phyloP scores from a whole-genome alignment of 2,113 vertebrate species.

The Myrmophylax atrothorax region DNA sequence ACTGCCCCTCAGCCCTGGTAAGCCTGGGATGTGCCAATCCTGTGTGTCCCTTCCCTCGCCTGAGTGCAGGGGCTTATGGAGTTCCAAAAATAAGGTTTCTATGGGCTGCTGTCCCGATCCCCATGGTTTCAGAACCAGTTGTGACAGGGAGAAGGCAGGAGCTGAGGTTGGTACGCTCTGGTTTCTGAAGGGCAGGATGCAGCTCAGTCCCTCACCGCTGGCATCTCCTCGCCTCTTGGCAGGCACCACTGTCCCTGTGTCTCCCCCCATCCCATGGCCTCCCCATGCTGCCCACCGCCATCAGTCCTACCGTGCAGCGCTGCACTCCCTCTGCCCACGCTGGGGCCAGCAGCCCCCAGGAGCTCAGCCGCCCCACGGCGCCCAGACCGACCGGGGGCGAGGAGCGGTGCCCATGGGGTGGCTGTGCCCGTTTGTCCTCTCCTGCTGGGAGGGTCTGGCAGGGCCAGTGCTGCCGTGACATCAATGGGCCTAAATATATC shows the following conservation, averaged over 20 bases:
- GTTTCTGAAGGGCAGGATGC: not conserved
- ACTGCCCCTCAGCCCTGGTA: rapidly evolving
- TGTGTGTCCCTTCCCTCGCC: not conserved
- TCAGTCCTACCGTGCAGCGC: not conserved
- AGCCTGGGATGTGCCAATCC: not conserved
- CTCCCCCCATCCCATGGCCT: not conserved
- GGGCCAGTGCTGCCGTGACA: constrained; percentile 24
- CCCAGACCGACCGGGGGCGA: not conserved
- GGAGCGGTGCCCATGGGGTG: not conserved
- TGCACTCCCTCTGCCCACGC: not conserved
- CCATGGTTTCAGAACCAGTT: not conserved
- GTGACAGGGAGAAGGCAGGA: not conserved
- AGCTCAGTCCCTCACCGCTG: rapidly evolving
- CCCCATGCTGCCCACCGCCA: not conserved
- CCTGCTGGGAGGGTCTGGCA: not conserved
- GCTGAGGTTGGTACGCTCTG: rapidly evolving
- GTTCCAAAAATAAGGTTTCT: not conserved
- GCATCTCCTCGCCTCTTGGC: not conserved
- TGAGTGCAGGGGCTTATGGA: rapidly evolving
- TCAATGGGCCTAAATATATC: constrained; percentile 73
- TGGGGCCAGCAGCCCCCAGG: not conserved
- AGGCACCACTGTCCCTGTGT: rapidly evolving
- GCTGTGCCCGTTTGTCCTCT: constrained; percentile 33
- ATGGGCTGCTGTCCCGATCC: rapidly evolving
- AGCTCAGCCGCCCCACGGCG: not conserved